phyloP scores from a whole-genome alignment of 2,888 invertebrate species.

The Meliscaeva auricollis region DNA sequence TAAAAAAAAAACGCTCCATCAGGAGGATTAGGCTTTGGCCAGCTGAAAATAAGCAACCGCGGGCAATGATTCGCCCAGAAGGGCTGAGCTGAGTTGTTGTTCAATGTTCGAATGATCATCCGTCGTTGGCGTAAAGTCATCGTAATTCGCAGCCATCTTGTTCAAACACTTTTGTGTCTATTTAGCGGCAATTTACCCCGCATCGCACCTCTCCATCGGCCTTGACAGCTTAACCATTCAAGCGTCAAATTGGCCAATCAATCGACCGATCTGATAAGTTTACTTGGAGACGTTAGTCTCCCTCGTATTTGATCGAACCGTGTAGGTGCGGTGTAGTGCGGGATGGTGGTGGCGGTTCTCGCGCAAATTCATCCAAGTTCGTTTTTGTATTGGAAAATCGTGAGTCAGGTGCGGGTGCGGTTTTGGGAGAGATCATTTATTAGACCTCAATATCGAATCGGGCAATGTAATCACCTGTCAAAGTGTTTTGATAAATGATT shows the following conservation, averaged over 20 bases:
- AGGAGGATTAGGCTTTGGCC: constrained; percentile 28
- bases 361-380: constrained; percentile 51
- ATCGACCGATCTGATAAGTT: constrained; percentile 73
- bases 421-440: constrained; percentile 69
- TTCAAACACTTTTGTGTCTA: constrained; percentile 66
- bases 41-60: constrained; percentile 30
- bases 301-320: background rate
- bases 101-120: background rate
- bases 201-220: constrained; percentile 27
- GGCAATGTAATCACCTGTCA: constrained; percentile 75
- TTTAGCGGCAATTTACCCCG: constrained; percentile 56
- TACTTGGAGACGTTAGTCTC: constrained; percentile 30
- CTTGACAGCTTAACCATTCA: constrained; percentile 73
- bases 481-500: constrained; percentile 75
- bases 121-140: background rate
- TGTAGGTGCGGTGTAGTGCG: background rate
- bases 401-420: constrained; percentile 76
- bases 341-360: constrained; percentile 3
- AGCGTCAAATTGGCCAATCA: constrained; percentile 76
- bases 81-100: too few relatives aligned
- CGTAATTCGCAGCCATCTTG: constrained; percentile 67
- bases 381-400: constrained; percentile 51
- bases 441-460: constrained; percentile 66
- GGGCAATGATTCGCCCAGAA: constrained; percentile 40
- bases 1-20: constrained; percentile 29